Conservation (phyloP, 1,140 invertebrate species). For the Ceratitis capitata region DNA sequence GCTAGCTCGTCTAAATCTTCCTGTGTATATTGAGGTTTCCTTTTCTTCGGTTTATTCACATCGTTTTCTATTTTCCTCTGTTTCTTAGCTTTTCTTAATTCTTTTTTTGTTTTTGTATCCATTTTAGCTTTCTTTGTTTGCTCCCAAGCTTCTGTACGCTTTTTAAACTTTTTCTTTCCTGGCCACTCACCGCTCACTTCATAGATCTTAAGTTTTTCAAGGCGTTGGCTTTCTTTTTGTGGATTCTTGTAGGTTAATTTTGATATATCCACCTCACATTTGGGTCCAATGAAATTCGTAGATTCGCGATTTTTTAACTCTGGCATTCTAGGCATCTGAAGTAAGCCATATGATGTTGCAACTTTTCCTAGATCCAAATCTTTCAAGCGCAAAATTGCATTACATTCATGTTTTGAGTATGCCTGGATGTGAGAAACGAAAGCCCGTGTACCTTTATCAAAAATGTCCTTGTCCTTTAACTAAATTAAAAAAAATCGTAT, state of each 20-base stretch:
- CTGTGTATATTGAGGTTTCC: conserved; percentile 70
- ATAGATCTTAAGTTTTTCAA: conserved; percentile 78
- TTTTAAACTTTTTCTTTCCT: conserved; percentile 72
- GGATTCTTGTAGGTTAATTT: conserved; percentile 85
- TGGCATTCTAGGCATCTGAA: conserved; percentile 94
- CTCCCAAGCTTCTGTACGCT: conserved; percentile 80
- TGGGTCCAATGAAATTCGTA: conserved; percentile 73
- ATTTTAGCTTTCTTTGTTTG: conserved; percentile 79
- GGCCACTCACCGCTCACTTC: conserved; percentile 83
- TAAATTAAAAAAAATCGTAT: conserved; percentile 61
- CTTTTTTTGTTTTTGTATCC: conserved; percentile 72
- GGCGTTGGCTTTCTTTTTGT: conserved; percentile 77
- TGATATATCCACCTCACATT: conserved; percentile 76
- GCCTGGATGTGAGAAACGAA: conserved; percentile 96
- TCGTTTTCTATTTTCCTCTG: conserved; percentile 63
- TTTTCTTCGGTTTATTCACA: conserved; percentile 65
- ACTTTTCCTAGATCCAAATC: conserved; percentile 88
- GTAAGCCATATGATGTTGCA: conserved; percentile 87
- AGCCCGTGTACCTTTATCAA: conserved; percentile 90
- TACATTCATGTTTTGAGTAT: conserved; percentile 97
- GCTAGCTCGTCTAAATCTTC: conserved; percentile 87
- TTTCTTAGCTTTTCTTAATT: conserved; percentile 71
- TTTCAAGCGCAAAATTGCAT: conserved; percentile 86
- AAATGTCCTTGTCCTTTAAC: conserved; percentile 76
- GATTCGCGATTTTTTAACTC: conserved; percentile 82